phyloP scores from a whole-genome alignment of 2,797 vertebrate genomes.

The Chromobotia macracanthus region DNA sequence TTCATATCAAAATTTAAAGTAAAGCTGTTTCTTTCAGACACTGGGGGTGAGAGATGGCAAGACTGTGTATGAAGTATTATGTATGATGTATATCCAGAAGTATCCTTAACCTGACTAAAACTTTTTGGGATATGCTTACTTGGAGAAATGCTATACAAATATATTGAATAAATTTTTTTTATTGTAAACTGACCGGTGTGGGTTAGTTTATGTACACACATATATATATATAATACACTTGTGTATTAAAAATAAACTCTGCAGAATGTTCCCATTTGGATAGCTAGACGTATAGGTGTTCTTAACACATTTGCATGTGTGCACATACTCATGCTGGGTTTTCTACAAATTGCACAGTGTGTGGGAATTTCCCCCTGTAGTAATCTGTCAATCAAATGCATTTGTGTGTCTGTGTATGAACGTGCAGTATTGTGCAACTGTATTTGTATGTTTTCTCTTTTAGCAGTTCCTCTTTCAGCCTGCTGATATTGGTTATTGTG shows the following conservation, averaged over 20 bases:
- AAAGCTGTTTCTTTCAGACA: slow-evolving; percentile 59
- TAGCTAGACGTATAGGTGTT: too few relatives aligned
- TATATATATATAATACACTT: too few relatives aligned
- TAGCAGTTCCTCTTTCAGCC: slow-evolving; percentile 15
- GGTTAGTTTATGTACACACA: too few relatives aligned
- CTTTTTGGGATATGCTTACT: too few relatives aligned
- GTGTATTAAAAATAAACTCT: too few relatives aligned
- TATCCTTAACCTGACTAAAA: too few relatives aligned
- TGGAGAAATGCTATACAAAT: too few relatives aligned
- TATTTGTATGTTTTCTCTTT: slow-evolving; percentile 31
- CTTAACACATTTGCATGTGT: neutral
- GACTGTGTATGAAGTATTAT: neutral
- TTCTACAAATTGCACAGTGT: slow-evolving; percentile 56
- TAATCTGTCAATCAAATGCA: slow-evolving; percentile 53
- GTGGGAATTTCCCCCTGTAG: slow-evolving; percentile 61
- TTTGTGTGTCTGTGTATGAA: slow-evolving; percentile 23
- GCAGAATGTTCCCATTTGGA: too few relatives aligned
- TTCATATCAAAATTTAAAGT: slow-evolving; percentile 63
- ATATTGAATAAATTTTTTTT: too few relatives aligned
- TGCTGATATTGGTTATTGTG: slow-evolving; percentile 42
- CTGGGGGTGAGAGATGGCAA: slow-evolving; percentile 36
- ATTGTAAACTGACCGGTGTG: too few relatives aligned
- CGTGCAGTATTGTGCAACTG: slow-evolving; percentile 9
- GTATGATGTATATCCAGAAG: neutral
- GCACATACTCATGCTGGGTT: slow-evolving; percentile 27